Percentiles rank a stretch among this genome's conserved stretches.
These are phyloP conservation scores for Nerophis lumbriciformis DNA, from an alignment of 2,113 vertebrate genomes.

Conservation along the genomic window DNA sequence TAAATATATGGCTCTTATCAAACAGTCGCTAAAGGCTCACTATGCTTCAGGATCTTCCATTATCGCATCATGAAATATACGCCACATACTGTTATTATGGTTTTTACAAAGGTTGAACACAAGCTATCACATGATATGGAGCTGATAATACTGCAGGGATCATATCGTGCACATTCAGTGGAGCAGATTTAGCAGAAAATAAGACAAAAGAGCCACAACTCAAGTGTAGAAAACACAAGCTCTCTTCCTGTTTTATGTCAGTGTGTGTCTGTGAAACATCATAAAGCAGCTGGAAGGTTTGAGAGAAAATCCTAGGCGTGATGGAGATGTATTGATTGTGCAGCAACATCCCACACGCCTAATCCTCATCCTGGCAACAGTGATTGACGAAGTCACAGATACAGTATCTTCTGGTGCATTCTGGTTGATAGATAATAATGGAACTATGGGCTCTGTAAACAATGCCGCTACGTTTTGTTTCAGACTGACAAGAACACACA, in stretches of 20 bases:
- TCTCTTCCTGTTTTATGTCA: not conserved
- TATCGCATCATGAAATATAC: slow-evolving; percentile 19
- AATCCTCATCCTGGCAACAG: slow-evolving; percentile 43
- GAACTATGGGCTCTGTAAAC: not conserved
- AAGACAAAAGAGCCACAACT: not conserved
- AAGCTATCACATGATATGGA: not conserved
- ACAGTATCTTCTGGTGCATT: slow-evolving; percentile 19
- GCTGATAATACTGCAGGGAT: slow-evolving; percentile 6
- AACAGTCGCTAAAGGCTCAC: slow-evolving; percentile 28
- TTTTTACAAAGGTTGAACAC: slow-evolving; percentile 1
- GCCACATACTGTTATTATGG: slow-evolving; percentile 1
- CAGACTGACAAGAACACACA: not conserved
- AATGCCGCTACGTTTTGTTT: not conserved
- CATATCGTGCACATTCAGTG: not conserved
- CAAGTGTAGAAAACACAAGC: not conserved
- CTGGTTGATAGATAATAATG: slow-evolving; percentile 1
- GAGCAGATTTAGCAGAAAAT: not conserved
- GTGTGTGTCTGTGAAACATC: slow-evolving; percentile 1
- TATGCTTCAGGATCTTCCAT: slow-evolving; percentile 12
- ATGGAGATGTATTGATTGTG: slow-evolving; percentile 45
- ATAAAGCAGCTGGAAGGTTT: slow-evolving; percentile 24
- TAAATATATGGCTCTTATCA: slow-evolving; percentile 41
- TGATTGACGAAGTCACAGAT: slow-evolving; percentile 37
- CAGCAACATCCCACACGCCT: slow-evolving; percentile 22
- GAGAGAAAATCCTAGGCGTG: slow-evolving; percentile 28